Percentiles rank a stretch among this genome's conserved stretches.
phyloP scores from a whole-genome alignment of 2,888 invertebrate species.

The Eustalomyia histrio region DNA sequence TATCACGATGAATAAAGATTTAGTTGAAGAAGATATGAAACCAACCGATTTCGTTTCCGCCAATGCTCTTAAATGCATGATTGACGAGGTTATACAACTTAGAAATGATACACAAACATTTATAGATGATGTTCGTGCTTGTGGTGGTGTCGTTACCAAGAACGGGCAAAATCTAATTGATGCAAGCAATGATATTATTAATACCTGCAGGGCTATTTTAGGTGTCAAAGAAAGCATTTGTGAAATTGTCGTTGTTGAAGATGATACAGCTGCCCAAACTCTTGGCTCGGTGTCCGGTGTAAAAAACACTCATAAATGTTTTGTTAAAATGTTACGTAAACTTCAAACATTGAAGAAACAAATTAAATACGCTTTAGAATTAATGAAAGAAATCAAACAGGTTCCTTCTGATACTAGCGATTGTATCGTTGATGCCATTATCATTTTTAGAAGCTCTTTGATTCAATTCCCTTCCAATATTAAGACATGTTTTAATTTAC shows the following conservation, averaged over 20 bases:
- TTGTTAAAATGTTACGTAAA: constrained; percentile 29
- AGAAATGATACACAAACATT: constrained; percentile 22
- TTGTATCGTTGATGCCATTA: constrained; percentile 57
- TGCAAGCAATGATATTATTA: constrained; percentile 25
- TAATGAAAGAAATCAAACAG: constrained; percentile 25
- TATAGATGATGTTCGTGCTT: constrained; percentile 9
- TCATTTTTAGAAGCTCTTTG: constrained; percentile 66
- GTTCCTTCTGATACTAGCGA: constrained; percentile 8
- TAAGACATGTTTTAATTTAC: constrained; percentile 68
- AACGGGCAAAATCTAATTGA: constrained; percentile 35
- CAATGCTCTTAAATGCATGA: too few species aligned
- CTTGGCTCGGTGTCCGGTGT: neutral
- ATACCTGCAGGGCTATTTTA: constrained; percentile 32
- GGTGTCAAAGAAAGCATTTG: constrained; percentile 29
- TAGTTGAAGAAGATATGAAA: too few species aligned
- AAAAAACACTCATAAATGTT: constrained; percentile 20
- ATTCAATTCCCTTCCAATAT: constrained; percentile 68
- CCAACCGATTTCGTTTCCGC: too few species aligned
- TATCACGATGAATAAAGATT: too few species aligned
- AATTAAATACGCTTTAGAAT: constrained; percentile 7
- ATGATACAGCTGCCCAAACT: neutral
- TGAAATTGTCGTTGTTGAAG: neutral
- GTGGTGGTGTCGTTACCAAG: constrained; percentile 34
- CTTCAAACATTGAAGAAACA: constrained; percentile 21
- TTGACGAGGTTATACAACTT: too few species aligned